phyloP scores from a whole-genome alignment of 2,888 invertebrate genomes.

The Prionchulus punctatus region DNA sequence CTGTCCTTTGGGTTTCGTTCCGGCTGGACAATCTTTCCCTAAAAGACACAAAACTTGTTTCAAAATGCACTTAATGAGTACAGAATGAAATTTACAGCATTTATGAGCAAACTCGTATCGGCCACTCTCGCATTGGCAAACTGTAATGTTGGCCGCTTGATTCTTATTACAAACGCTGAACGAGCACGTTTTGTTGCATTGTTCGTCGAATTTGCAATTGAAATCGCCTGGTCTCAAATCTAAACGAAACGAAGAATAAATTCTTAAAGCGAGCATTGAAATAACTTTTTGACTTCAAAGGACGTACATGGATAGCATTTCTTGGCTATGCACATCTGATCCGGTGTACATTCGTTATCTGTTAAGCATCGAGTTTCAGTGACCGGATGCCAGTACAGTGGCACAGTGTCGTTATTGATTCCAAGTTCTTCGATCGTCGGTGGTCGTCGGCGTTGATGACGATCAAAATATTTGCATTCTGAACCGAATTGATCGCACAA shows the following conservation, averaged over 20 bases:
- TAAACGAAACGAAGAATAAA: not conserved
- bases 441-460: not conserved
- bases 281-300: not conserved
- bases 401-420: slow-evolving; percentile 1
- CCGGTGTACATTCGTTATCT: slow-evolving; percentile 1
- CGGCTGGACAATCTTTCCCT: not conserved
- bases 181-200: slow-evolving; percentile 1
- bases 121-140: not conserved
- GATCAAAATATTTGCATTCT: not conserved
- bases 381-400: not conserved
- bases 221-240: not conserved
- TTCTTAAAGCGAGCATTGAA: not conserved
- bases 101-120: not conserved
- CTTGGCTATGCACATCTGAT: not conserved
- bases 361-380: not conserved
- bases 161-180: not conserved
- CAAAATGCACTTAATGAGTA: not conserved
- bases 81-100: not conserved
- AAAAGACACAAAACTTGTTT: not conserved
- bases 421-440: not conserved
- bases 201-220: slow-evolving; percentile 3
- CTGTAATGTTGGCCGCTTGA: not conserved
- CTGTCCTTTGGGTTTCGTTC: not conserved
- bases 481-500: slow-evolving; percentile 3
- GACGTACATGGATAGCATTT: not conserved